phyloP scores from a whole-genome alignment of 1,140 invertebrate genomes.

The Augochlora pura region DNA sequence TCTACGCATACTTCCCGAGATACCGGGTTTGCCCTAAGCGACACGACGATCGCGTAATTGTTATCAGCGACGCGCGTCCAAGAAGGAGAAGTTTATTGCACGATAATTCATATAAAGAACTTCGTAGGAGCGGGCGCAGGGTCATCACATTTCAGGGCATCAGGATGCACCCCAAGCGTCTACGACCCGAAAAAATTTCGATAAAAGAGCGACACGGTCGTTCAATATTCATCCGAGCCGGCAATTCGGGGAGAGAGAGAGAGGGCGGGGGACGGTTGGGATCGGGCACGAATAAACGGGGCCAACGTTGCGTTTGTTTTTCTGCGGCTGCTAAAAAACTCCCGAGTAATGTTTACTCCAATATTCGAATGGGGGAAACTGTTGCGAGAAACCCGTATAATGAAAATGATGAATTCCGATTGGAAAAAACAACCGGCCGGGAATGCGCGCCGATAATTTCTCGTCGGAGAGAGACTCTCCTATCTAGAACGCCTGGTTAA shows the following conservation, averaged over 20 bases:
- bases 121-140: background rate
- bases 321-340: too few species aligned
- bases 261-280: too few species aligned
- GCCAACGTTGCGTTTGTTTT: background rate
- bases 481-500: too few species aligned
- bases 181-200: slow-evolving; percentile 4
- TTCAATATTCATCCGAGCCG: background rate
- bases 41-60: background rate
- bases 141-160: background rate
- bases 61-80: background rate
- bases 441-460: too few species aligned
- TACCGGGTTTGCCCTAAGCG: background rate
- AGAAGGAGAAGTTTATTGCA: background rate
- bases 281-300: background rate
- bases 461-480: too few species aligned
- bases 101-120: background rate
- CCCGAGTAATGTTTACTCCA: background rate
- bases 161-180: background rate
- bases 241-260: background rate
- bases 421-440: too few species aligned
- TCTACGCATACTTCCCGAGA: background rate
- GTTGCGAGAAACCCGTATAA: too few species aligned
- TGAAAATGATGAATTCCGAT: too few species aligned
- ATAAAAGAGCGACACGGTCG: background rate
- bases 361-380: too few species aligned